These are phyloP conservation scores for Oscheius onirici DNA, from an alignment of 2,888 invertebrate species.

Conservation along the genomic window DNA sequence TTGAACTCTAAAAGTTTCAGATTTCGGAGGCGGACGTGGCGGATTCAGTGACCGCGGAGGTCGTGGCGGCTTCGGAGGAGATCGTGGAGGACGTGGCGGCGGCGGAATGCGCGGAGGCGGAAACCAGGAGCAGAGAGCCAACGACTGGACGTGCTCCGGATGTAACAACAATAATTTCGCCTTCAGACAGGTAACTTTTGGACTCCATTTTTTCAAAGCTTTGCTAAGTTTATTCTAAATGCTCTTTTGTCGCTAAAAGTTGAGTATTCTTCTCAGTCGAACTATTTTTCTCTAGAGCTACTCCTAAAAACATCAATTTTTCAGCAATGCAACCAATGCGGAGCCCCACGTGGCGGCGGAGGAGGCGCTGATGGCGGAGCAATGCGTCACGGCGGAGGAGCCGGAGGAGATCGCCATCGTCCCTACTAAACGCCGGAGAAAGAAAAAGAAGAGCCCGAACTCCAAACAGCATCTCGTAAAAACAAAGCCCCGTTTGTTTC, in stretches of 20 bases:
- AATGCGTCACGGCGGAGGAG: constrained; percentile 36
- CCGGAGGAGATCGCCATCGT: constrained; percentile 35
- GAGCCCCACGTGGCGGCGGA: constrained; percentile 39
- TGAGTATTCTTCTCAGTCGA: too few relatives aligned
- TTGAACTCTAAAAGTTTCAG: too few relatives aligned
- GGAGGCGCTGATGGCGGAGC: constrained; percentile 35
- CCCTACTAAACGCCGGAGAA: too few relatives aligned
- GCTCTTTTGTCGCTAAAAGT: too few relatives aligned
- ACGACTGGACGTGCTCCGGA: constrained; percentile 64
- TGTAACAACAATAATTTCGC: constrained; percentile 69
- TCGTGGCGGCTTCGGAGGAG: too few relatives aligned
- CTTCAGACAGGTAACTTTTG: constrained; percentile 54
- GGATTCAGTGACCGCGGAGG: constrained; percentile 1
- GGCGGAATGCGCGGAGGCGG: constrained; percentile 48
- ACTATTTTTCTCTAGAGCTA: not conserved
- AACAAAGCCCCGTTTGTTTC: not conserved
- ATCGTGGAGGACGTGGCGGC: constrained; percentile 30
- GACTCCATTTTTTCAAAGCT: too few relatives aligned
- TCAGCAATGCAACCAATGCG: constrained; percentile 55
- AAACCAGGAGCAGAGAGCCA: constrained; percentile 59
- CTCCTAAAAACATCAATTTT: constrained; percentile 4
- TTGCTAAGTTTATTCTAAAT: too few relatives aligned
- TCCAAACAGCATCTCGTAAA: not conserved
- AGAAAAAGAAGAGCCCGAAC: not conserved
- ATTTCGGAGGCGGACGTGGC: constrained; percentile 34